phyloP scores from a whole-genome alignment of 2,797 vertebrate genomes.

The Antrozous pallidus region DNA sequence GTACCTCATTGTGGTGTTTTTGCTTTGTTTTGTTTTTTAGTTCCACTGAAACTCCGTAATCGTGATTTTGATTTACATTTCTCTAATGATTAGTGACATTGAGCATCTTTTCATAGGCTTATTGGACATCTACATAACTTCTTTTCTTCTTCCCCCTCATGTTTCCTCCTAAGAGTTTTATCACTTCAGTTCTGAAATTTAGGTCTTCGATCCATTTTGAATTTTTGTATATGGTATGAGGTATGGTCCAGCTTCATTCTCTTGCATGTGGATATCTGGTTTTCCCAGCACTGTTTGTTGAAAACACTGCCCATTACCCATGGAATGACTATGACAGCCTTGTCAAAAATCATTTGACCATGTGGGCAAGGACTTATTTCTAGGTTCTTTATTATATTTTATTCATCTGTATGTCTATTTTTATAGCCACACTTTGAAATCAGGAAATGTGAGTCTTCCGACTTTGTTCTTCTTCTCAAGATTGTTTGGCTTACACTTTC shows the following conservation, averaged over 20 bases:
- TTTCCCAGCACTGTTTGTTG: not conserved
- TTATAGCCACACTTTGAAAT: not conserved
- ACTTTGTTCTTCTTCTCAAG: not conserved
- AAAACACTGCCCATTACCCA: not conserved
- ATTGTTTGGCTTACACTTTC: not conserved
- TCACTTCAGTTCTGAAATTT: not conserved
- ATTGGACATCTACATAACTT: not conserved
- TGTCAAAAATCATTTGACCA: not conserved
- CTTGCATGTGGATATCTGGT: not conserved
- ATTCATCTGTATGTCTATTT: not conserved
- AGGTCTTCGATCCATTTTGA: not conserved
- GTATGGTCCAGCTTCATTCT: not conserved
- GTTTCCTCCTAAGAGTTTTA: conserved; percentile 13
- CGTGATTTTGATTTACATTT: not conserved
- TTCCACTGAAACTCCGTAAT: not conserved
- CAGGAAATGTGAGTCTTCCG: not conserved
- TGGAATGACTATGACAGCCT: not conserved
- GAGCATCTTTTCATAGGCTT: not conserved
- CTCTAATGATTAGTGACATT: not conserved
- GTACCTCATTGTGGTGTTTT: not conserved
- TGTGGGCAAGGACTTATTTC: not conserved
- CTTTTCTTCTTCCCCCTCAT: not conserved
- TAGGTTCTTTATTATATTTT: not conserved
- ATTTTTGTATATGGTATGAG: not conserved
- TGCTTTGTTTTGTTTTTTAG: not conserved